Evolutionary conservation across 2,888 invertebrate genomes (phyloP).

Genomic region (Parnassius mnemosyne): DNA sequence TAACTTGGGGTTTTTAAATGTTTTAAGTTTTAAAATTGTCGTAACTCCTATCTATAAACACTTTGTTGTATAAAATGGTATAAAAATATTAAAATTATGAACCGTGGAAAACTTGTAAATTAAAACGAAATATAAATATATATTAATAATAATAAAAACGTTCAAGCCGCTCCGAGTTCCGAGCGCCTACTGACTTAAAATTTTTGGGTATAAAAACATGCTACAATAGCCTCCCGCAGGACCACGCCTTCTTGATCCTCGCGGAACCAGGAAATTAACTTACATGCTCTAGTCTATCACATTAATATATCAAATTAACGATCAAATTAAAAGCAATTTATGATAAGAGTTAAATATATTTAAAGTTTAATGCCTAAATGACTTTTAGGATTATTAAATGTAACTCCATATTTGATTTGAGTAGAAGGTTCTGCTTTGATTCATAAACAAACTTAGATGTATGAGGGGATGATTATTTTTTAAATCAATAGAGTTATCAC

Average conservation of each 20-base stretch:
- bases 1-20: not conserved
- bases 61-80: slow-evolving; percentile 79
- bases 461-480: too few species aligned
- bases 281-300: slow-evolving; percentile 9
- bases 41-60: slow-evolving; percentile 69
- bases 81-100: slow-evolving; percentile 81
- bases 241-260: slow-evolving; percentile 63
- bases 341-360: too few species aligned
- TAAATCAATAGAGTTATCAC: too few species aligned
- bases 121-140: slow-evolving; percentile 81
- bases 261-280: slow-evolving; percentile 33
- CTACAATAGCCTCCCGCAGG: slow-evolving; percentile 76
- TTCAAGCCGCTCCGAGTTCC: slow-evolving; percentile 77
- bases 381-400: too few species aligned
- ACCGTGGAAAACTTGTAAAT: slow-evolving; percentile 79
- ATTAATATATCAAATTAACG: too few species aligned
- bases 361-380: too few species aligned
- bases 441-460: too few species aligned
- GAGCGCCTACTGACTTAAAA: slow-evolving; percentile 81
- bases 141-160: slow-evolving; percentile 80
- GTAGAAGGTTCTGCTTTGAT: too few species aligned
- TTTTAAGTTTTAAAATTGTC: slow-evolving; percentile 21
- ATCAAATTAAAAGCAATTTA: too few species aligned
- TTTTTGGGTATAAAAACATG: slow-evolving; percentile 81
- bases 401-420: too few species aligned